phyloP scores from a whole-genome alignment of 2,888 invertebrate genomes.

The Archips xylosteana region DNA sequence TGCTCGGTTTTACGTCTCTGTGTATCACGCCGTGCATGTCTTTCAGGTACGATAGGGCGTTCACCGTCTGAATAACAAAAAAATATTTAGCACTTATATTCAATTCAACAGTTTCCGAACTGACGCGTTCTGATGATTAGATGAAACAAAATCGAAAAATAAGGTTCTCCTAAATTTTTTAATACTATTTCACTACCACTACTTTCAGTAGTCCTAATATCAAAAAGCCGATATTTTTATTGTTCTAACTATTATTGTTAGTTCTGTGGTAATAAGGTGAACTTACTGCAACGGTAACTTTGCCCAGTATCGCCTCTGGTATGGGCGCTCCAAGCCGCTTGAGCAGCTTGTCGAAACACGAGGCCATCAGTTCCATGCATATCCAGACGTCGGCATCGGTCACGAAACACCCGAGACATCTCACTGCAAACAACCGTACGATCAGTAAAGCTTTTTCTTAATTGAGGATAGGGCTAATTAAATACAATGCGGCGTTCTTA shows the following conservation, averaged over 20 bases:
- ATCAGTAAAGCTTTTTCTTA: neutral
- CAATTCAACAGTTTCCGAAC: too few species aligned
- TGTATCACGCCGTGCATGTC: slow-evolving; percentile 99
- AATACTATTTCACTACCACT: too few species aligned
- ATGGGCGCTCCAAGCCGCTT: slow-evolving; percentile 94
- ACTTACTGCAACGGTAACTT: slow-evolving; percentile 97
- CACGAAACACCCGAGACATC: slow-evolving; percentile 99
- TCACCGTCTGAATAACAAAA: slow-evolving; percentile 90
- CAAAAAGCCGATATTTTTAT: too few species aligned
- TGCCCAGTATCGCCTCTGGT: slow-evolving; percentile 98
- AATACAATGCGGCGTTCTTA: neutral
- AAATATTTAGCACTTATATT: neutral
- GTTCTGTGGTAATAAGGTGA: too few species aligned
- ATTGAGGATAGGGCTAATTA: too few species aligned
- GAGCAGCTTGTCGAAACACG: slow-evolving; percentile 98
- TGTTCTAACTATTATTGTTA: too few species aligned
- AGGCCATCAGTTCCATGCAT: slow-evolving; percentile 99
- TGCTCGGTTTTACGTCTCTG: slow-evolving; percentile 99
- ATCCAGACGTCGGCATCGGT: slow-evolving; percentile 99
- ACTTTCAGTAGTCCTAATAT: too few species aligned
- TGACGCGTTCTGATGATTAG: too few species aligned
- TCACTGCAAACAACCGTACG: slow-evolving; percentile 80
- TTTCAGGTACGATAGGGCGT: slow-evolving; percentile 98
- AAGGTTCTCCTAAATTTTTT: too few species aligned
- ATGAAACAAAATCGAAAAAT: too few species aligned